Evolutionary conservation across 1,140 invertebrate genomes (phyloP), one percentile per base, ranked within the genome.

Genomic region (Drosophila parvula): DNA sequence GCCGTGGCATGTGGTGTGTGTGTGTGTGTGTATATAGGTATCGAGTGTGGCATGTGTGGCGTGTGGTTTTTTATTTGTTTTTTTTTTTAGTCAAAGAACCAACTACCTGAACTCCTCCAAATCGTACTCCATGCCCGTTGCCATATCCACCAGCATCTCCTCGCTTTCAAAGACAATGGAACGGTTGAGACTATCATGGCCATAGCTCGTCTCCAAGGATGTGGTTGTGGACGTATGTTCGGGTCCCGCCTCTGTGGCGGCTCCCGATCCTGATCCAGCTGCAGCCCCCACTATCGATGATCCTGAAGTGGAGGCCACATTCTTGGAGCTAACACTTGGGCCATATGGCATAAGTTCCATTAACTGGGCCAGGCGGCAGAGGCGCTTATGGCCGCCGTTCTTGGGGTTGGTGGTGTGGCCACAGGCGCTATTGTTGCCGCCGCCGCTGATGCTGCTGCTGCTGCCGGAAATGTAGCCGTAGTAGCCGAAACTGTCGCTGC

Each of bases 81-180:
- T 18, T 18, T 32, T 43, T 44, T 44, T 34, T 32, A 36, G 30
- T 56, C 30, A 43, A 67, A 36, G 36, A 22, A 70, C 51, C 48
- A 60, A 79, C 65, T 86, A 86, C 83, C 83, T 86, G 70, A 43
- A 27, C 68, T 45, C n/a, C 22, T 71, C 40, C 34, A 38, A 18
- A n/a, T 56, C 27, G 34, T 73, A n/a, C 51, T 84, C 61, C 70
- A 81, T 69, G 32, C 84, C 77, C 0, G 68, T 78, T 14, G 8
- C 47, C 68, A 88, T 10, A 28, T 89, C 51, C 51, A 90, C 28
- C 12, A 90, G 64, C 61, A 84, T 9, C 67, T 84, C 85, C 74
- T 84, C 74, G 44, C 84, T 90, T 3, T 78, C 74, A 27, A 78
- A 89, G 53, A 78, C 89, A 3, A 48, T 48, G 9, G 77, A 77